phyloP scores from a whole-genome alignment of 2,113 vertebrate species.

The Diadophis punctatus region DNA sequence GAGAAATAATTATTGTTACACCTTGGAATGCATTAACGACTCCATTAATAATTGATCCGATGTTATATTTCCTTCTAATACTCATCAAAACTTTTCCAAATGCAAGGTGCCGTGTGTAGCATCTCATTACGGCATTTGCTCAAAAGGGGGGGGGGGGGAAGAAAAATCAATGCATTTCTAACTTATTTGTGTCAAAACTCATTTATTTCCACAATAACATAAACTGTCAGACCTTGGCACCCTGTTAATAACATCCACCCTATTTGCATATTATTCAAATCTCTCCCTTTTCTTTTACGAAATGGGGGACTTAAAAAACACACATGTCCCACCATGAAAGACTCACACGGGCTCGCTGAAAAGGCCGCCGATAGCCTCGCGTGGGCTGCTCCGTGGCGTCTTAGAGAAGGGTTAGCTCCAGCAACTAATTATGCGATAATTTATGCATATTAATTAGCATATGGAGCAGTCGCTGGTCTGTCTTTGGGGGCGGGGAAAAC shows the following conservation, averaged over 20 bases:
- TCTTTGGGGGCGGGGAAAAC: constrained; percentile 41
- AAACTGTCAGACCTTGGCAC: constrained; percentile 80
- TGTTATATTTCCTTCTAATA: constrained; percentile 70
- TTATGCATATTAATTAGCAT: constrained; percentile 77
- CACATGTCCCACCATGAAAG: background rate
- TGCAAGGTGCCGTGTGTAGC: constrained; percentile 67
- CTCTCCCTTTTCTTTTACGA: constrained; percentile 70
- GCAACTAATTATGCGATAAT: constrained; percentile 76
- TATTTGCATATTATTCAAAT: constrained; percentile 85
- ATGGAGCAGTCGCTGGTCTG: constrained; percentile 52
- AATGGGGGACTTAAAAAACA: constrained; percentile 49
- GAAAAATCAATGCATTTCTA: constrained; percentile 79
- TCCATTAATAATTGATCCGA: constrained; percentile 74
- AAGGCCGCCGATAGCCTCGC: constrained; percentile 62
- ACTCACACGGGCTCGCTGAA: constrained; percentile 34
- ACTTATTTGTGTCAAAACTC: constrained; percentile 86
- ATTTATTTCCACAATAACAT: constrained; percentile 85
- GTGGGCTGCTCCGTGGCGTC: constrained; percentile 71
- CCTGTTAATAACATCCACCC: constrained; percentile 78
- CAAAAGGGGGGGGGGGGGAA: constrained; percentile 29
- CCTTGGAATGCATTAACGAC: constrained; percentile 74
- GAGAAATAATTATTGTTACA: constrained; percentile 71
- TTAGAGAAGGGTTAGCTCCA: constrained; percentile 79
- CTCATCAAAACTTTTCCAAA: constrained; percentile 74
- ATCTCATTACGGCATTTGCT: constrained; percentile 76